Base-by-base conservation (phyloP, 2,113 vertebrate species). In the Albula goreensis region DNA sequence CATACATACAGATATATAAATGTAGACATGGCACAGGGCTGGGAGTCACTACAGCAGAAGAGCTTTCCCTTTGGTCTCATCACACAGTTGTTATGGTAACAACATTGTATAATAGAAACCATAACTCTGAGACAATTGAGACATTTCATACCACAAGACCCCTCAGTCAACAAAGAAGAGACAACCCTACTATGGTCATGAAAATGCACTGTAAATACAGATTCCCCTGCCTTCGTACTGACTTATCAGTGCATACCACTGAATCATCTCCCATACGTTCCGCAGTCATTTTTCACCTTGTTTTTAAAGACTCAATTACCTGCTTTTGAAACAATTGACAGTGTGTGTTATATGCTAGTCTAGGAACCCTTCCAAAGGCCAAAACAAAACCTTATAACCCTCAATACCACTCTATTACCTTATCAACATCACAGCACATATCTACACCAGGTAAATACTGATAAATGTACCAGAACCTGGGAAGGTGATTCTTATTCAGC, bases 11-110 rank as follows among this genome's bases (percentile, higher is more conserved):
- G 13, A 25, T 52, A 53, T n/a, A 52, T 82, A 82, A 87, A 87
- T 83, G 87, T 85, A 85, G 66, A 89, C 86, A 80, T 66, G 70
- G n/a, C 70, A 74, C 70, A 74, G n/a, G 6, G 70, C 22, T 9
- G 70, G 70, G 70, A n/a, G 22, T 9, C 22, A 74, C 81, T 87
- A 80, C 66, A 70, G 80, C 57, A 78, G 82, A 82, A 41, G 22
- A 79, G 1, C 53, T 9, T 82, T 82, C 50, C 51, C 49, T 82
- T n/a, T 53, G 19, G 8, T 80, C 50, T 80, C 41, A 19, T 22
- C 70, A 22, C 70, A 74, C 9, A n/a, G 63, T 70, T 70, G 17
- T 70, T n/a, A 70, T 17, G 63, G 63, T n/a, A 70, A 70, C 63
- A 70, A 60, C 2, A 15, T 60, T 60, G 57, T 2, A 60, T 60